These are phyloP conservation scores for Enteromius fasciolatus DNA, from an alignment of 2,797 vertebrate genomes.

Conservation along the genomic window DNA sequence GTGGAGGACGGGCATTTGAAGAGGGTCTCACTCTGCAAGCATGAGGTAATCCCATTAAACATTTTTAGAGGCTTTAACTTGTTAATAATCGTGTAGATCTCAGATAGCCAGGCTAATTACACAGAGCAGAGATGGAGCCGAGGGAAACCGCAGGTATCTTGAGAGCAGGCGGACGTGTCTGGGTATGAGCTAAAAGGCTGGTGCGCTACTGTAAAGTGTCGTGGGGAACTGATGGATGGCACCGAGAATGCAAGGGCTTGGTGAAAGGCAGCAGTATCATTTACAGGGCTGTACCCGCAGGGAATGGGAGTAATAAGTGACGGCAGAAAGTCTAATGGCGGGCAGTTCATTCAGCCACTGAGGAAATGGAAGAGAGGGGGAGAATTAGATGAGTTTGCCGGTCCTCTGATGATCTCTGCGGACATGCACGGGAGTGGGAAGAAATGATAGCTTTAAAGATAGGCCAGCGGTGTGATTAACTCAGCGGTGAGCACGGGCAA, in stretches of 20 bases:
- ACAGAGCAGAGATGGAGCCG: conserved; percentile 42
- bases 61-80: conserved; percentile 35
- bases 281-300: conserved; percentile 58
- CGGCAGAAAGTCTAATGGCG: conserved; percentile 56
- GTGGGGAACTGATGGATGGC: conserved; percentile 47
- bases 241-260: conserved; percentile 32
- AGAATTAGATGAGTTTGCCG: conserved; percentile 61
- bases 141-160: conserved; percentile 13
- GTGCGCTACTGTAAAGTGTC: conserved; percentile 25
- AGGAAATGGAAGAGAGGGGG: conserved; percentile 53
- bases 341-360: conserved; percentile 61
- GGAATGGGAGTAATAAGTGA: conserved; percentile 57
- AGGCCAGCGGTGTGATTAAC: conserved; percentile 64
- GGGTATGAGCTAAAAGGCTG: conserved; percentile 31
- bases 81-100: conserved; percentile 52
- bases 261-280: conserved; percentile 51
- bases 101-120: conserved; percentile 53
- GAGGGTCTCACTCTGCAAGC: not conserved
- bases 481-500: conserved; percentile 55
- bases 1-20: conserved; percentile 14
- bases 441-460: conserved; percentile 69
- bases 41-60: conserved; percentile 10
- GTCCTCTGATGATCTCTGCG: conserved; percentile 60
- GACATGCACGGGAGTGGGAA: conserved; percentile 52
- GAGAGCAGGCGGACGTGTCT: conserved; percentile 17